These are phyloP conservation scores for Danio tinwini DNA, from an alignment of 2,797 vertebrate species.

Conservation along the genomic window DNA sequence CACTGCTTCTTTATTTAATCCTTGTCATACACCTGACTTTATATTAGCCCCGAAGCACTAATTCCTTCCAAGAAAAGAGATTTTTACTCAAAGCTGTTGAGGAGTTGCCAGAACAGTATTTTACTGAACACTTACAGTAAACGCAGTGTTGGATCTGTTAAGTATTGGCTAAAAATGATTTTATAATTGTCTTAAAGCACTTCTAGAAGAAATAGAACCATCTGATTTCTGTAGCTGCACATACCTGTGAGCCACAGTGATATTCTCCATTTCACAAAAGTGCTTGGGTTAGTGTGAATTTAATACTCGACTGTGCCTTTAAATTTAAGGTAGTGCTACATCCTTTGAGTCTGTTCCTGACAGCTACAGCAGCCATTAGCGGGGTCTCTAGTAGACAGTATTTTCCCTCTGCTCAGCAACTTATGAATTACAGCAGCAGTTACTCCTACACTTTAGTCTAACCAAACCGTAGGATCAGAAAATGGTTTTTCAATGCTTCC, in stretches of 20 bases:
- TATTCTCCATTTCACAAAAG: conserved; percentile 3
- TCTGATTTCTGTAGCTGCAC: conserved; percentile 16
- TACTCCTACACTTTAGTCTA: conserved; percentile 15
- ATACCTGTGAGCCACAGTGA: conserved; percentile 18
- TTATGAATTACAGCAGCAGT: conserved; percentile 38
- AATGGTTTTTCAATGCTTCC: conserved; percentile 54
- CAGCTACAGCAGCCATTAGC: conserved; percentile 39
- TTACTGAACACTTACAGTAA: conserved; percentile 1
- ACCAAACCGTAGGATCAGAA: conserved; percentile 34
- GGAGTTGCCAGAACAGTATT: background rate
- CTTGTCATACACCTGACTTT: conserved; percentile 47
- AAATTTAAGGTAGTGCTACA: conserved; percentile 12
- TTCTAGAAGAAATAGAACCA: background rate
- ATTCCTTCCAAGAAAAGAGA: background rate
- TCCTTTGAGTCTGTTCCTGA: conserved; percentile 29
- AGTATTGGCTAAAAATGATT: conserved; percentile 48
- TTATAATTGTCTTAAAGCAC: background rate
- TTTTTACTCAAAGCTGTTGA: background rate
- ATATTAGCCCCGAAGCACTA: conserved; percentile 7
- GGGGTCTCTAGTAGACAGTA: conserved; percentile 38
- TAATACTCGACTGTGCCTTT: conserved; percentile 28
- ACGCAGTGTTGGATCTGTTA: background rate
- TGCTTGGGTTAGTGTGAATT: conserved; percentile 24
- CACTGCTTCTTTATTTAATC: conserved; percentile 57
- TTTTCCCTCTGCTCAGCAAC: conserved; percentile 52